Evolutionary conservation across 2,888 invertebrate species (phyloP).

Genomic region (Pandemis corylana): DNA sequence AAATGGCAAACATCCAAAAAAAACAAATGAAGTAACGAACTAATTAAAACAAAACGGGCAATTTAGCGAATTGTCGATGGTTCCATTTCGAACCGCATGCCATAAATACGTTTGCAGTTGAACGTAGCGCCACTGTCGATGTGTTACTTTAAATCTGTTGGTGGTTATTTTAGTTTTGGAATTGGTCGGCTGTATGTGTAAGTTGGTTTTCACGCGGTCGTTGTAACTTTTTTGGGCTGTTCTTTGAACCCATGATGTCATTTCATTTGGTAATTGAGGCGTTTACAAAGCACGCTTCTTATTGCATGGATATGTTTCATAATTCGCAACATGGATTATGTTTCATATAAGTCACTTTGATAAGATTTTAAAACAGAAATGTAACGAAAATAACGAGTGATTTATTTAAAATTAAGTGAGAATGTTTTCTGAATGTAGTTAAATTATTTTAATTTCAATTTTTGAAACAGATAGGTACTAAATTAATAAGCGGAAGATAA

Average conservation of each 20-base stretch:
- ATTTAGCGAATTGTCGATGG: conserved; percentile 25
- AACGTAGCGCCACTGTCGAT: background rate
- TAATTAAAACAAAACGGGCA: conserved; percentile 16
- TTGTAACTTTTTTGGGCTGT: conserved; percentile 28
- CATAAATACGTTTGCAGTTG: background rate
- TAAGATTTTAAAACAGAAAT: background rate
- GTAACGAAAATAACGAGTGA: no score
- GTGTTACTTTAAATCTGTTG: background rate
- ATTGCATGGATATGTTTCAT: background rate
- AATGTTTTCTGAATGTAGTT: no score
- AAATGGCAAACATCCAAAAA: conserved; percentile 14
- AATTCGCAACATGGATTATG: background rate
- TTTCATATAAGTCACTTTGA: background rate
- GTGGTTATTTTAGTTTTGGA: background rate
- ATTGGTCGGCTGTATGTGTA: background rate
- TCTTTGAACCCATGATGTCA: conserved; percentile 30
- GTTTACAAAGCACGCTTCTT: conserved; percentile 7
- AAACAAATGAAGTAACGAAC: conserved; percentile 21
- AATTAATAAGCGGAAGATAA: no score
- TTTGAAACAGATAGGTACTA: no score
- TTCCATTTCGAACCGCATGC: background rate
- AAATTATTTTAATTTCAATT: no score
- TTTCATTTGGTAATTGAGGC: conserved; percentile 15
- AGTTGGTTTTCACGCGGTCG: conserved; percentile 13
- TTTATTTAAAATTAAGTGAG: no score